Percentiles rank a stretch among this genome's conserved stretches.
Conservation (phyloP, 2,113 vertebrate genomes). For the Sorex fumeus region DNA sequence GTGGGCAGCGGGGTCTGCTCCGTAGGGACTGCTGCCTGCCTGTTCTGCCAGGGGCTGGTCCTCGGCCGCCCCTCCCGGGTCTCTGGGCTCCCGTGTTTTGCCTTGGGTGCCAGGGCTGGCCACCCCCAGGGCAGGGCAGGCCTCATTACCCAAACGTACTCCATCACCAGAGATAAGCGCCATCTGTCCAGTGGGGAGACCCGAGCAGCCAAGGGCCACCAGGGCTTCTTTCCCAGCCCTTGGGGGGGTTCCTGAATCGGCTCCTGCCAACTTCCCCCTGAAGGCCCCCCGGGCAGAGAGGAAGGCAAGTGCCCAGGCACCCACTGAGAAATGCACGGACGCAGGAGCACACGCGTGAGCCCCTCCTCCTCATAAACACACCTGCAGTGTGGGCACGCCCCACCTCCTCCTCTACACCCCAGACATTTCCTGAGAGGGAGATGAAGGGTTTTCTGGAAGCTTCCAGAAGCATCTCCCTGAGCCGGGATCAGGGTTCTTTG, state of each 20-base stretch:
- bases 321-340: too few relatives aligned
- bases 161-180: conserved; percentile 74
- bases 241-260: neutral
- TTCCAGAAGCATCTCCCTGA: conserved; percentile 7
- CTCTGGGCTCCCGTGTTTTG: conserved; percentile 79
- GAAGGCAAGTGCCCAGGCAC: neutral
- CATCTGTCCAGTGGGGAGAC: conserved; percentile 75
- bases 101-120: neutral
- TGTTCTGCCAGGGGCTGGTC: neutral
- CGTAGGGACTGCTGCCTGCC: too few relatives aligned
- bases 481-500: neutral
- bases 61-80: conserved; percentile 58
- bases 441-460: conserved; percentile 1
- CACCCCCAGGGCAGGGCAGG: conserved; percentile 43
- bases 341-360: neutral
- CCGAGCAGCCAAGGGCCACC: too few relatives aligned
- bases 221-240: conserved; percentile 30
- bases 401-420: too few relatives aligned
- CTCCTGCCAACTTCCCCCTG: neutral
- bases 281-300: neutral
- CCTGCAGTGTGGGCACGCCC: neutral
- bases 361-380: neutral
- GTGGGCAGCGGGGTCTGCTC: too few relatives aligned
- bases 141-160: conserved; percentile 80
- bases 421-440: neutral